Percentiles rank a stretch among this genome's conserved stretches.
These are phyloP conservation scores for Drosophila varians DNA, from an alignment of 1,140 invertebrate species.

Conservation along the genomic window DNA sequence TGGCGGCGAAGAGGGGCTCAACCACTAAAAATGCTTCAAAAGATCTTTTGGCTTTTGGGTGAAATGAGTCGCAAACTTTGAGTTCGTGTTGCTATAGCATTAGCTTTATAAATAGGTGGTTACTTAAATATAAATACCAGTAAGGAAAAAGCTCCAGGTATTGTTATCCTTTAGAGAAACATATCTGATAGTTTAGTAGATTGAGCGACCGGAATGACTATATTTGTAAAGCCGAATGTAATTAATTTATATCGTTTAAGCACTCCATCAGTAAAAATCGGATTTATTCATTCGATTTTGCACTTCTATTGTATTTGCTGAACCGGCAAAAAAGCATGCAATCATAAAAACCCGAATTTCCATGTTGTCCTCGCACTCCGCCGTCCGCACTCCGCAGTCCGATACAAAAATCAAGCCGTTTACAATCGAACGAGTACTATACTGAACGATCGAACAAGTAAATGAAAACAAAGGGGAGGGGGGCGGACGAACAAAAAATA, in stretches of 20 bases:
- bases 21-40: constrained; percentile 1
- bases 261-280: not conserved
- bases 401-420: constrained; percentile 43
- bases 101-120: constrained; percentile 12
- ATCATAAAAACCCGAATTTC: constrained; percentile 3
- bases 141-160: not conserved
- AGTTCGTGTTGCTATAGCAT: not conserved
- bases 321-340: constrained; percentile 17
- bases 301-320: constrained; percentile 33
- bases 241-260: constrained; percentile 23
- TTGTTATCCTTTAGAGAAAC: not conserved
- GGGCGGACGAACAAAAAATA: constrained; percentile 30
- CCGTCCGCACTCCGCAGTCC: constrained; percentile 1
- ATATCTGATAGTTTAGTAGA: not conserved
- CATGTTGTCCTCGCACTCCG: constrained; percentile 18
- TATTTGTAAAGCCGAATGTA: not conserved
- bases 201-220: not conserved
- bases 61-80: constrained; percentile 3
- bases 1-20: not conserved
- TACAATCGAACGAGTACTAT: constrained; percentile 27
- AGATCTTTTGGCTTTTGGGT: not conserved
- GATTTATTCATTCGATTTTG: constrained; percentile 10
- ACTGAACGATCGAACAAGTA: constrained; percentile 13
- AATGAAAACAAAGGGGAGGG: not conserved
- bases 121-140: not conserved